Evolutionary conservation across 2,113 vertebrate genomes (phyloP).

Genomic region (Picathartes gymnocephalus): DNA sequence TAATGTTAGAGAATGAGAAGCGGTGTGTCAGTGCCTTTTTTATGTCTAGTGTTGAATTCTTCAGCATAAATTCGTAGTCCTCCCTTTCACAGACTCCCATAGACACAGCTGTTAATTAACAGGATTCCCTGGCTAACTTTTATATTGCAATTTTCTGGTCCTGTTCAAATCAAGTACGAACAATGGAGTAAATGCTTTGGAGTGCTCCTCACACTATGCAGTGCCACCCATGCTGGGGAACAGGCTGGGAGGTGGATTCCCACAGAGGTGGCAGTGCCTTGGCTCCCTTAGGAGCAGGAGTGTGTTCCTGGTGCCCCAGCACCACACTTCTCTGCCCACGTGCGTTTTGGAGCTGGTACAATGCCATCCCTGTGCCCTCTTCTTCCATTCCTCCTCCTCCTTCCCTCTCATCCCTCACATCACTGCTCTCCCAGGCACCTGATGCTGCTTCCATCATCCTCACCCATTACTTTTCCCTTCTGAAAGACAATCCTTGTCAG

Average conservation of each 20-base stretch:
- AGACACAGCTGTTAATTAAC: neutral
- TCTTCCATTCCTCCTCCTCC: neutral
- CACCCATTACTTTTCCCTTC: neutral
- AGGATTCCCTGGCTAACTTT: neutral
- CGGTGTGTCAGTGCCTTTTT: neutral
- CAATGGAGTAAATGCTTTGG: neutral
- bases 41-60: neutral
- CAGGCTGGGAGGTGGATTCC: neutral
- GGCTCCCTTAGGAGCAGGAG: neutral
- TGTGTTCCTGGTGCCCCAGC: neutral
- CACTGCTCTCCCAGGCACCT: neutral
- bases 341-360: neutral
- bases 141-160: neutral
- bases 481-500: neutral
- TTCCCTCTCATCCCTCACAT: neutral
- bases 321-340: accelerated
- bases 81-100: neutral
- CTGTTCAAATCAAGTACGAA: neutral
- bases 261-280: neutral
- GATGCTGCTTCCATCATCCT: neutral
- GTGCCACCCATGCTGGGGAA: neutral
- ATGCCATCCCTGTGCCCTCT: accelerated
- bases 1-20: neutral
- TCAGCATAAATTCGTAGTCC: neutral
- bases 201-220: neutral